A percentile compares a stretch with the other conserved stretches of the same genome.
phyloP scores from a whole-genome alignment of 1,140 invertebrate species.

The Drosophila guanche region DNA sequence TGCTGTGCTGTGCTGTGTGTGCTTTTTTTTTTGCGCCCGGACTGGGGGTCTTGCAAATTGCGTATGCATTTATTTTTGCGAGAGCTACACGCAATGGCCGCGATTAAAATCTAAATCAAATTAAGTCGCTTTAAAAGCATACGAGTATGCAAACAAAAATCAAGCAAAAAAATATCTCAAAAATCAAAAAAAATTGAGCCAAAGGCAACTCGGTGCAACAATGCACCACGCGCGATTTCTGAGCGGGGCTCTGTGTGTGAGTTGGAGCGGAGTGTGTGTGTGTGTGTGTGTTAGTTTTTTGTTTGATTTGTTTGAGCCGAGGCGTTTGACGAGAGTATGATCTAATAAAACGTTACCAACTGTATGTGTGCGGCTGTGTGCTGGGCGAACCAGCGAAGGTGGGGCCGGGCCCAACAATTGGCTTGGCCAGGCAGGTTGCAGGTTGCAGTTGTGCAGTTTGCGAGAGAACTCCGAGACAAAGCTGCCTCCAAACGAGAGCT shows the following conservation, averaged over 20 bases:
- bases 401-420: constrained; percentile 68
- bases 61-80: constrained; percentile 61
- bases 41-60: constrained; percentile 48
- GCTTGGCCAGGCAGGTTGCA: constrained; percentile 62
- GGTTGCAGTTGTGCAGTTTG: constrained; percentile 6
- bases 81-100: constrained; percentile 67
- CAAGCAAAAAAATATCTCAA: constrained; percentile 11
- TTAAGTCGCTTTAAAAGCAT: constrained; percentile 80
- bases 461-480: constrained; percentile 46
- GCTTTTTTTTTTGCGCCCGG: constrained; percentile 10
- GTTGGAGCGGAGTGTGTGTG: too few species aligned
- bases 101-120: constrained; percentile 81
- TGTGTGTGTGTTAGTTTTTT: too few species aligned
- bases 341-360: constrained; percentile 71
- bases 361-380: constrained; percentile 20
- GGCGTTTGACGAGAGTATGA: constrained; percentile 68
- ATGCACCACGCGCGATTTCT: constrained; percentile 67
- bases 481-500: constrained; percentile 46
- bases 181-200: constrained; percentile 22
- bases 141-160: constrained; percentile 64
- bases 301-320: constrained; percentile 43
- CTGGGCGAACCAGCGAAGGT: constrained; percentile 48
- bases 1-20: neutral
- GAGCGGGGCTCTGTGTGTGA: constrained; percentile 10
- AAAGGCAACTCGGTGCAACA: constrained; percentile 44